Base-by-base conservation (phyloP, 2,113 vertebrate genomes). In the Trematomus loennbergii region DNA sequence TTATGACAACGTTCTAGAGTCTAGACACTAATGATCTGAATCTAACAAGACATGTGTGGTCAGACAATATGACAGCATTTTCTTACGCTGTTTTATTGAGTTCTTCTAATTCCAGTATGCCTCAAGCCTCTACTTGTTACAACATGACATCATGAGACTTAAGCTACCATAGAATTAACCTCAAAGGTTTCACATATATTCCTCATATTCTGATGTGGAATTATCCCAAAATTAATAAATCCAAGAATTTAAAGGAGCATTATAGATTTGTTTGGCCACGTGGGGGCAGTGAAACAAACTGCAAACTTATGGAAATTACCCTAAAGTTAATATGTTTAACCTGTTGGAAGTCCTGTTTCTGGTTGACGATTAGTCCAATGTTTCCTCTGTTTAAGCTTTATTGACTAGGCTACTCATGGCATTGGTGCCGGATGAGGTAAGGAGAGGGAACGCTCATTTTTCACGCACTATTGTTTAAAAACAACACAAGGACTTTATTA, bases 21-120 rank as follows among this genome's bases (percentile, higher is more conserved):
- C n/a, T n/a, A n/a, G n/a, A 40, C 18, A n/a, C 17, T 53, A 54
- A 74, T 55, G 15, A 75, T 22, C 43, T 50, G 49, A 45, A 36
- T 36, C 36, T 71, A 53, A 12, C 18, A 12, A 15, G 79, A 62
- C 17, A 73, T 5, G 40, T 17, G 22, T 16, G 12, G 9, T 53
- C 33, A 46, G 17, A 36, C 25, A 58, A 52, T 45, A 63, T 15
- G 16, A 18, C 25, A 48, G 9, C n/a, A 4, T 50, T 33, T 59
- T 46, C 18, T 33, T 46, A 17, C 20, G 20, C 25, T 10, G 18
- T 9, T 46, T 71, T 48, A 48, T 12, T 4, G 12, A 9, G 43
- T n/a, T 58, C 9, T 12, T 58, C 40, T 40, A 2, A 10, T 17
- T 40, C 4, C 17, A 36, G 45, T 12, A 72, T 62, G 18, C 17